Evolutionary conservation across 2,888 invertebrate species (phyloP).

Genomic region (Digitonthophagus gazella): DNA sequence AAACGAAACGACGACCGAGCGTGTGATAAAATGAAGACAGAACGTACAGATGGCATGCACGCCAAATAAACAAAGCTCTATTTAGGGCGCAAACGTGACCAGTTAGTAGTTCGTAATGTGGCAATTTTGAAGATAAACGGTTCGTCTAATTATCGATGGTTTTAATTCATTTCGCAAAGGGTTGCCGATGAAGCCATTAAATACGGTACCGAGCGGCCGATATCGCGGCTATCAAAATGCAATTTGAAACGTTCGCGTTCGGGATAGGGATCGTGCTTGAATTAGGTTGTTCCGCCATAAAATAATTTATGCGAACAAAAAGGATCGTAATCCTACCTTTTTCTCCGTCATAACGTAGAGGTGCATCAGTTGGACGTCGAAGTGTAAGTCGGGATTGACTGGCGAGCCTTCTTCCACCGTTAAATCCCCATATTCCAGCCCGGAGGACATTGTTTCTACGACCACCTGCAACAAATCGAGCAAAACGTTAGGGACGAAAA

Average conservation of each 20-base stretch:
- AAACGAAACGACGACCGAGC: not conserved
- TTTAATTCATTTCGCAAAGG: not conserved
- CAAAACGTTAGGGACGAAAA: slow-evolving; percentile 6
- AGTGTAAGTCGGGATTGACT: slow-evolving; percentile 87
- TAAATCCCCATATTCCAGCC: slow-evolving; percentile 89
- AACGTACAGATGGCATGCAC: not conserved
- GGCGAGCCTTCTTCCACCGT: slow-evolving; percentile 78
- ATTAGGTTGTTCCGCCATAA: not conserved
- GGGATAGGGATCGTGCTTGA: not conserved
- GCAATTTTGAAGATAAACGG: not conserved
- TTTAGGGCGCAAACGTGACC: not conserved
- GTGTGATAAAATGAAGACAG: not conserved
- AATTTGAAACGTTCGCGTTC: not conserved
- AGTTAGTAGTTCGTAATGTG: not conserved
- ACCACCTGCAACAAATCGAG: slow-evolving; percentile 64
- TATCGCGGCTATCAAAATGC: not conserved
- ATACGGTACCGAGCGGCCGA: not conserved
- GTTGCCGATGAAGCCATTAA: not conserved
- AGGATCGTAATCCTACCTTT: slow-evolving; percentile 63
- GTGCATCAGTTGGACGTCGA: slow-evolving; percentile 87
- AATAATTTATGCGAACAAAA: not conserved
- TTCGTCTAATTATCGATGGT: not conserved
- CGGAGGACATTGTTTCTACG: slow-evolving; percentile 78
- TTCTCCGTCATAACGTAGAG: slow-evolving; percentile 91
- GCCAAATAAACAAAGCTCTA: not conserved